Evolutionary conservation across 2,888 invertebrate genomes (phyloP), one percentile per base, ranked within the genome.

Genomic region (Cyclophora punctaria): DNA sequence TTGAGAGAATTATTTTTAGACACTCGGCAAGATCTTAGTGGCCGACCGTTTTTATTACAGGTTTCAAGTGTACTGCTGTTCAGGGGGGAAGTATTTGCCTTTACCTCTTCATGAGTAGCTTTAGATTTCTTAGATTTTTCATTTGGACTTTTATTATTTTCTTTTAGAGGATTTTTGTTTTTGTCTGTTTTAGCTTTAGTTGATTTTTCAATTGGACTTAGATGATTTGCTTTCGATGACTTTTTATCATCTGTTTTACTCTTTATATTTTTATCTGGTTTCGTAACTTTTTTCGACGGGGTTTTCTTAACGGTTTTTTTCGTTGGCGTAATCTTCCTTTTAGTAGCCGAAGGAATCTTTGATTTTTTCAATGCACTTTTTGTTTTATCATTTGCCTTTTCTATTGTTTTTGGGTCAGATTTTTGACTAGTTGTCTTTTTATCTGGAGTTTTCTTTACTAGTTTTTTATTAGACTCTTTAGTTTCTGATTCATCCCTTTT

Each of bases 11-110:
- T 42, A 5, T 56, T 56, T 51, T 43, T 35, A 50, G 55, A 40
- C 49, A 42, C 4, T 41, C 65, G 55, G 60, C 66, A 71, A 3
- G 64, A 58, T 45, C 65, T 60, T 3, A 67, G 7, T 5, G 61
- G 57, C 3, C 68, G 59, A 40, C 50, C 58, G 47, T 48, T 64
- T 47, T 46, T 53, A 20, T 51, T 63, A 41, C 57, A 47, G 5
- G 47, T 50, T 54, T 59, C 58, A 44, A 44, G 20, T 34, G 44
- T 44, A 44, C 44, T 37, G 4, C 43, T 44, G 6, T 40, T 7
- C 35, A 46, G 48, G 41, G 7, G 43, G 35, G 35, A 6, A 5
- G 3, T 47, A 35, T 49, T 20, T 7, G n/a, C 20, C 1, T 7
- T 44, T 44, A 41, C 44, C 34, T 49, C 20, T 20, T 20, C 20